Evolutionary conservation across 2,888 invertebrate genomes (phyloP).

Genomic region (Lasius fuliginosus): DNA sequence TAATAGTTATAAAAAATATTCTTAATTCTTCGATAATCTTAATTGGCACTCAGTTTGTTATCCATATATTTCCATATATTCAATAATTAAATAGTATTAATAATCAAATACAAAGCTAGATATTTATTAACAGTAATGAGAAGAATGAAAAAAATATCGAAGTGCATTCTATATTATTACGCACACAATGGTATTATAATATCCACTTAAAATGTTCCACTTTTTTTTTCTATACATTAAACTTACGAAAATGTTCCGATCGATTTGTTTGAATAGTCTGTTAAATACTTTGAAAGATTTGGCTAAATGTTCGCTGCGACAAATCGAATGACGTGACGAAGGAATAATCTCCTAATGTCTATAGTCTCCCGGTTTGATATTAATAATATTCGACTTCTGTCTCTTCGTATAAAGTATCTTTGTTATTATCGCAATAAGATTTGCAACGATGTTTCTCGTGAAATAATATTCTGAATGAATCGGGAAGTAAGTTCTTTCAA

Average conservation of each 20-base stretch:
- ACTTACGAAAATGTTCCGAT: conserved; percentile 24
- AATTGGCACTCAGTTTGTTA: neutral
- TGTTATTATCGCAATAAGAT: conserved; percentile 1
- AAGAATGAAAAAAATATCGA: neutral
- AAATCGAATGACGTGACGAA: neutral
- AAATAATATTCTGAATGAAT: conserved; percentile 13
- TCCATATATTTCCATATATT: neutral
- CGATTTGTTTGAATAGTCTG: neutral
- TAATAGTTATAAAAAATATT: neutral
- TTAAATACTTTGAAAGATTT: neutral
- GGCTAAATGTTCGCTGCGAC: neutral
- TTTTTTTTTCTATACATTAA: neutral
- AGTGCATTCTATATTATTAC: neutral
- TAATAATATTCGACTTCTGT: neutral
- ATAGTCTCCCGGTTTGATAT: conserved; percentile 19
- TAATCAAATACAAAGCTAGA: neutral
- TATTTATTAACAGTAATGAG: neutral
- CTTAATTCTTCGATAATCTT: neutral
- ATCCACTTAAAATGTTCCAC: neutral
- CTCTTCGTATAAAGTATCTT: conserved; percentile 9
- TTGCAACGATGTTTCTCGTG: neutral
- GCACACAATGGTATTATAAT: neutral
- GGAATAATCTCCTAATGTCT: neutral
- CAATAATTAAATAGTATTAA: neutral
- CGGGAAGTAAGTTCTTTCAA: neutral